Evolutionary conservation across 2,113 vertebrate genomes (phyloP), one percentile per base, ranked within the genome.

Genomic region (Cettia cetti): DNA sequence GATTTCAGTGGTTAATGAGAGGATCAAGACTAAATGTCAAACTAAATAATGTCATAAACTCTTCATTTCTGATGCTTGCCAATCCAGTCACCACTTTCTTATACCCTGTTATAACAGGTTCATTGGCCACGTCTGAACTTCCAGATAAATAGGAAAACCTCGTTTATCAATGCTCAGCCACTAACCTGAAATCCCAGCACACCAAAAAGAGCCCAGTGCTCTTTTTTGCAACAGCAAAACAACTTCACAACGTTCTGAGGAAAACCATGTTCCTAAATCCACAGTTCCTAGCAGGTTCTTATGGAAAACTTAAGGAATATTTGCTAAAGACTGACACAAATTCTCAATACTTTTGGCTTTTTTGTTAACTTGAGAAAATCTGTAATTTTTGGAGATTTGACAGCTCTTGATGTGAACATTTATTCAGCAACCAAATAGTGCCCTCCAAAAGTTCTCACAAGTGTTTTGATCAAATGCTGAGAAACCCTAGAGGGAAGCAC

Each of bases 1-100:
- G 72, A 92, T 79, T 86, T 90, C 64, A 74, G 68, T 37, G n/a
- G 76, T 82, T 93, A 86, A 90, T 57, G 44, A 93, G n/a, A 92
- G 40, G 80, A 92, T 89, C 72, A 90, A 71, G 77, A 81, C 37
- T 78, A 95, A 93, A 94, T 45, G 80, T 83, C 82, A 92, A 89
- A 71, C 59, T 57, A 84, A 96, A 88, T 61, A 90, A 66, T 40
- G 61, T 27, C 21, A 78, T 81, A 63, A 94, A 59, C 68, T 83
- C 79, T 68, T 74, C 72, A 94, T 56, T 95, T 88, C 47, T 90
- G 54, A 49, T 22, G 45, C 54, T 63, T 88, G 82, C 50, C 79
- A 90, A 71, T 69, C 83, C 42, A 69, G 24, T 3, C 74, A 78
- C 3, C 1, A 0, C 31, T 50, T 82, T 20, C 56, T 77, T 12